phyloP scores from a whole-genome alignment of 2,888 invertebrate genomes.

The Syritta pipiens region DNA sequence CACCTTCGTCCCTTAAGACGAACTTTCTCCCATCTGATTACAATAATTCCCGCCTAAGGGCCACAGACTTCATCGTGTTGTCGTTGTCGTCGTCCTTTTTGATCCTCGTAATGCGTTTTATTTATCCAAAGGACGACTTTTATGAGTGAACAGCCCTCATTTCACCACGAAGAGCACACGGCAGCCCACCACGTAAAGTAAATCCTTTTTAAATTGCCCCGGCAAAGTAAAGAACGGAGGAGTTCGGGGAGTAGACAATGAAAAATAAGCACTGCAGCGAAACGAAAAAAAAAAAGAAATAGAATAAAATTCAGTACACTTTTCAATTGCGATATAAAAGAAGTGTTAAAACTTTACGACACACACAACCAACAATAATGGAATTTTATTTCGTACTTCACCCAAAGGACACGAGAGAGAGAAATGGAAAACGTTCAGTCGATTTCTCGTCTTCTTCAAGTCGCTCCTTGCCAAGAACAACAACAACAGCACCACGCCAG shows the following conservation, averaged over 20 bases:
- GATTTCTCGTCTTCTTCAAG: slow-evolving; percentile 13
- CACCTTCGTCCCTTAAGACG: slow-evolving; percentile 45
- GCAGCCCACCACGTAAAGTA: slow-evolving; percentile 47
- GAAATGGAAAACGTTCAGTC: slow-evolving; percentile 29
- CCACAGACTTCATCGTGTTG: slow-evolving; percentile 34
- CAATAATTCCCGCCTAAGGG: slow-evolving; percentile 42
- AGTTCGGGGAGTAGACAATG: slow-evolving; percentile 52
- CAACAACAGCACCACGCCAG: slow-evolving; percentile 39
- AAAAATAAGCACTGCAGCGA: slow-evolving; percentile 27
- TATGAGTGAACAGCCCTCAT: slow-evolving; percentile 67
- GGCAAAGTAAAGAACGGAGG: slow-evolving; percentile 42
- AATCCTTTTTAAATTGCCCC: slow-evolving; percentile 68
- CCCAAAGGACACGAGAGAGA: slow-evolving; percentile 52
- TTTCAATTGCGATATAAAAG: slow-evolving; percentile 68
- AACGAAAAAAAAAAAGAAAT: slow-evolving; percentile 9
- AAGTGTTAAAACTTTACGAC: slow-evolving; percentile 69
- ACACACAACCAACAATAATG: slow-evolving; percentile 67
- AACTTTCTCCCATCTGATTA: slow-evolving; percentile 46
- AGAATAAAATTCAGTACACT: slow-evolving; percentile 37
- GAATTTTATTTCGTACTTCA: slow-evolving; percentile 62
- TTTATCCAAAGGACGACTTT: slow-evolving; percentile 68
- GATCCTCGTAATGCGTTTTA: slow-evolving; percentile 66
- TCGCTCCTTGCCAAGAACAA: no score
- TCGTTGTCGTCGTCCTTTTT: no score
- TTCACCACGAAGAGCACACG: slow-evolving; percentile 47